phyloP scores from a whole-genome alignment of 2,888 invertebrate species.

The Diplolepis rosae region DNA sequence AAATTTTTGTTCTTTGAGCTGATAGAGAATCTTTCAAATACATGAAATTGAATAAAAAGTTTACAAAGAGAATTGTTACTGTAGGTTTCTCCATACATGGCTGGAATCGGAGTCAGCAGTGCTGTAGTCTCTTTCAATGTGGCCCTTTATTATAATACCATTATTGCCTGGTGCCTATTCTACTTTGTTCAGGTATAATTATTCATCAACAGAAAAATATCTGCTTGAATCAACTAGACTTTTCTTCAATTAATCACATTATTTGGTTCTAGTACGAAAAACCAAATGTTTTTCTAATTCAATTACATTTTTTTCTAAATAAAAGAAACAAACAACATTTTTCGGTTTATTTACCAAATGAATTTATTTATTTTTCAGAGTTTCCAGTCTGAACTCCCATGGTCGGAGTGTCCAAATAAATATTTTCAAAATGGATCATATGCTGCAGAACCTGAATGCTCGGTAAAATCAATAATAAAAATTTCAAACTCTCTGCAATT shows the following conservation, averaged over 20 bases:
- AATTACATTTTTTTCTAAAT: too few species aligned
- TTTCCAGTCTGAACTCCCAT: slow-evolving; percentile 92
- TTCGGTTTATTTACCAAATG: background rate
- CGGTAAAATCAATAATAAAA: slow-evolving; percentile 75
- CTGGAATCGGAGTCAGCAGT: slow-evolving; percentile 93
- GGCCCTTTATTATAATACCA: slow-evolving; percentile 97
- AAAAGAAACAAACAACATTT: too few species aligned
- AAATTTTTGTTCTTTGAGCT: background rate
- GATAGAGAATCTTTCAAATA: too few species aligned
- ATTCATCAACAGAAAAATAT: too few species aligned
- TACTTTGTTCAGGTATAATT: slow-evolving; percentile 85
- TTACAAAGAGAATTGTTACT: background rate
- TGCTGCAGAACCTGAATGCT: slow-evolving; percentile 86
- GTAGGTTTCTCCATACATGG: slow-evolving; percentile 87
- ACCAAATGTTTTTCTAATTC: too few species aligned
- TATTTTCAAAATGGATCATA: slow-evolving; percentile 88
- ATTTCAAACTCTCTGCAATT: too few species aligned
- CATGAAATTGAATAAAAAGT: background rate
- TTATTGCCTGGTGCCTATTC: slow-evolving; percentile 98
- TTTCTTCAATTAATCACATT: too few species aligned
- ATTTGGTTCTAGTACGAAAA: too few species aligned
- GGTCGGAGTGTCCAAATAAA: slow-evolving; percentile 92
- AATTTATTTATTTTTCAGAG: slow-evolving; percentile 75
- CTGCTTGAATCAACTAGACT: too few species aligned
- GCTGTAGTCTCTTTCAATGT: slow-evolving; percentile 98